phyloP scores from a whole-genome alignment of 92 coral and sea anemone genomes.

The Montipora capitata region DNA sequence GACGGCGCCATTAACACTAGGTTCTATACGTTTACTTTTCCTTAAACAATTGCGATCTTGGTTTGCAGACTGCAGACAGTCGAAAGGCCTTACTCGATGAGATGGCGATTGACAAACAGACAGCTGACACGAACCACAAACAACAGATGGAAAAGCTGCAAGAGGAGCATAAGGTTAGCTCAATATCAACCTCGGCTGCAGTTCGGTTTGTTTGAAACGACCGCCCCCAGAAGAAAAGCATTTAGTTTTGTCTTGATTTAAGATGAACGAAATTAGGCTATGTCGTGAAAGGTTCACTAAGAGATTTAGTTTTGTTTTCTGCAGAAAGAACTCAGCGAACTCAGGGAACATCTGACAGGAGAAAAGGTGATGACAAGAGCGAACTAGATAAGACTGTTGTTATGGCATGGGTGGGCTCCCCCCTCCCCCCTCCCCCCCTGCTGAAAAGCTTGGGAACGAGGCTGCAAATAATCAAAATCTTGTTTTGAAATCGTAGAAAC shows the following conservation, averaged over 20 bases:
- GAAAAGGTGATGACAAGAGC: conserved; percentile 74
- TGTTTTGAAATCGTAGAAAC: conserved; percentile 76
- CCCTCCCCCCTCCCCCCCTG: no score
- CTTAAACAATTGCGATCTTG: neutral
- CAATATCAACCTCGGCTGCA: neutral
- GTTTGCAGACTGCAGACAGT: conserved; percentile 89
- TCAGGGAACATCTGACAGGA: conserved; percentile 86
- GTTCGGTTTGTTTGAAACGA: no score
- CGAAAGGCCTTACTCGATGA: conserved; percentile 92
- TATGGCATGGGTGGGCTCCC: no score
- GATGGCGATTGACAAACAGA: conserved; percentile 94
- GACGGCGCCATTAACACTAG: no score
- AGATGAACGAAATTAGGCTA: no score
- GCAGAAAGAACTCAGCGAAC: conserved; percentile 87
- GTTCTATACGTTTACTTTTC: no score
- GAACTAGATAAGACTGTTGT: no score
- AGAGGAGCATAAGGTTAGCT: conserved; percentile 92
- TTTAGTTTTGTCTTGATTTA: no score
- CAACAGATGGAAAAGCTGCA: conserved; percentile 83
- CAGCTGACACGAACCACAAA: conserved; percentile 81
- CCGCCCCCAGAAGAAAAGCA: no score
- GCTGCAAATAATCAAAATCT: neutral
- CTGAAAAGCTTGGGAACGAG: no score
- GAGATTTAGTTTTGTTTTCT: neutral
- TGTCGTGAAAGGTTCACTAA: neutral